Conservation (phyloP, 2,888 invertebrate species). For the Ophioninae sp. region DNA sequence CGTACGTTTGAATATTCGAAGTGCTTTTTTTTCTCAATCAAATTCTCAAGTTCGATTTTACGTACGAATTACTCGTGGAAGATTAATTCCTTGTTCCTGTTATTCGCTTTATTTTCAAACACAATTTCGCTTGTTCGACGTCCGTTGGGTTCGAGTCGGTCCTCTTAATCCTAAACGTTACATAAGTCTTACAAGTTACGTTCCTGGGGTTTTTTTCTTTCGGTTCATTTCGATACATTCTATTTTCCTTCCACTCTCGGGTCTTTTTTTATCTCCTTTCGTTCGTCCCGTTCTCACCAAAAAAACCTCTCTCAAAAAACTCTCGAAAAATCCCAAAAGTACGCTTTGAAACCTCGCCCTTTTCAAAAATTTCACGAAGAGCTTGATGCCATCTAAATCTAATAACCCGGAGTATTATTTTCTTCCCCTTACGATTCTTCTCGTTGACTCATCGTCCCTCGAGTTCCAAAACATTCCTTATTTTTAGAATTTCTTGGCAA, state of each 20-base stretch:
- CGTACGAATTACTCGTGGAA: not conserved
- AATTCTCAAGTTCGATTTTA: not conserved
- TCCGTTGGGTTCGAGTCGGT: conserved; percentile 54
- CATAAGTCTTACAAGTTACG: conserved; percentile 49
- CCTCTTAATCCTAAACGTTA: conserved; percentile 58
- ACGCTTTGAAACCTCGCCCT: not conserved
- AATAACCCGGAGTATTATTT: conserved; percentile 33
- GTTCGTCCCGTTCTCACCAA: not conserved
- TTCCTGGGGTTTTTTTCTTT: conserved; percentile 37
- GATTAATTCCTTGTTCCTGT: conserved; percentile 2
- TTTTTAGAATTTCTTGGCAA: not conserved
- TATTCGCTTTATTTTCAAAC: conserved; percentile 10
- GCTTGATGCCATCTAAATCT: conserved; percentile 54
- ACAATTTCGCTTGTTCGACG: not conserved
- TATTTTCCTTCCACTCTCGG: not conserved
- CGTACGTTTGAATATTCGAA: conserved; percentile 32
- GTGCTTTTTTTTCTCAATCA: not conserved
- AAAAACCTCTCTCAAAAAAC: not conserved
- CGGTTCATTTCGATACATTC: conserved; percentile 23
- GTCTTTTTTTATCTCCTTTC: conserved; percentile 7
- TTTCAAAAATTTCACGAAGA: conserved; percentile 66
- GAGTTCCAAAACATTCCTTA: conserved; percentile 21
- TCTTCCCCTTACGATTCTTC: not conserved
- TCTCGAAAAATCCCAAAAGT: not conserved
- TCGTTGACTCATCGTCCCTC: conserved; percentile 23